A percentile compares a stretch with the other conserved stretches of the same genome.
phyloP scores from a whole-genome alignment of 2,797 vertebrate species.

The Catostomus latipinnis region DNA sequence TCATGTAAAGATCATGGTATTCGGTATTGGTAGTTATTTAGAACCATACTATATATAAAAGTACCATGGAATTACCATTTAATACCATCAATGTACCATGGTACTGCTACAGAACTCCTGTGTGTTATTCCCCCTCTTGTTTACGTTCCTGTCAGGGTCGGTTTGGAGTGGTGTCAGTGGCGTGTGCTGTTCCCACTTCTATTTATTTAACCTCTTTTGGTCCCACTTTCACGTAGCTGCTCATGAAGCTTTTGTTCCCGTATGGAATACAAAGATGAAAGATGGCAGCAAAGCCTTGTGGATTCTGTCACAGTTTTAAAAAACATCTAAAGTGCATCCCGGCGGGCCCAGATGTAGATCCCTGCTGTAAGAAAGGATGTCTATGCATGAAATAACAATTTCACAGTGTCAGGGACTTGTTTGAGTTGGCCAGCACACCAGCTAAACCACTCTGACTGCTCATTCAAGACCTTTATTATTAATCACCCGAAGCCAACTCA shows the following conservation, averaged over 20 bases:
- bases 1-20: not conserved
- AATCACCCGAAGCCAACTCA: not conserved
- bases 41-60: not conserved
- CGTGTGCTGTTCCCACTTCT: slow-evolving; percentile 59
- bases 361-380: slow-evolving; percentile 32
- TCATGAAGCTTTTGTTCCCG: slow-evolving; percentile 44
- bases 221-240: slow-evolving; percentile 32
- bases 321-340: slow-evolving; percentile 27
- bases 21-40: too few species aligned
- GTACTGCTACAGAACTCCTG: not conserved
- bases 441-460: slow-evolving; percentile 39
- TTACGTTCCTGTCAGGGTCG: slow-evolving; percentile 64
- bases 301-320: slow-evolving; percentile 30
- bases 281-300: slow-evolving; percentile 37
- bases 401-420: slow-evolving; percentile 44
- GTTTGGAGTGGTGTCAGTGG: slow-evolving; percentile 63
- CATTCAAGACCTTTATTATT: slow-evolving; percentile 37
- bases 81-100: slow-evolving; percentile 1
- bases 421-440: slow-evolving; percentile 38
- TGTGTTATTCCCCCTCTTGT: slow-evolving; percentile 55
- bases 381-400: slow-evolving; percentile 44
- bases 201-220: slow-evolving; percentile 66
- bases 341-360: slow-evolving; percentile 26
- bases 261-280: slow-evolving; percentile 38
- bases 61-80: not conserved